phyloP scores from a whole-genome alignment of 2,797 vertebrate species.

The Hemibagrus guttatus region DNA sequence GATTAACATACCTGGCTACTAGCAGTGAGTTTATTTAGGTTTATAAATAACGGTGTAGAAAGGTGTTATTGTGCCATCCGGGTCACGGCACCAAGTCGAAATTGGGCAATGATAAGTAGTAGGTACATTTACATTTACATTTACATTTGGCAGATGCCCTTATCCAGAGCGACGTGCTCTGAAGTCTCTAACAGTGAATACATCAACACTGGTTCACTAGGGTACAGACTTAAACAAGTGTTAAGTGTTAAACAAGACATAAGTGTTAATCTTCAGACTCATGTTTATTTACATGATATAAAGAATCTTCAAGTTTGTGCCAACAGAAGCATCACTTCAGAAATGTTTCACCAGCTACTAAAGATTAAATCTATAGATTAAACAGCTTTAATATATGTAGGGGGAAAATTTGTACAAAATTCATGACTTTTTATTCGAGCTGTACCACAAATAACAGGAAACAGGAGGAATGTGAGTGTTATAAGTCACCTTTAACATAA shows the following conservation, averaged over 20 bases:
- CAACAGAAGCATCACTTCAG: not conserved
- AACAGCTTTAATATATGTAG: not conserved
- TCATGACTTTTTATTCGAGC: not conserved
- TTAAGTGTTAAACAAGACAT: not conserved
- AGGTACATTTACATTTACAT: too few species aligned
- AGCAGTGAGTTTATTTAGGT: not conserved
- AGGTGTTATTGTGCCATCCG: not conserved
- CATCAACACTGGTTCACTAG: too few species aligned
- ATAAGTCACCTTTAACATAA: not conserved
- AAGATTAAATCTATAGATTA: not conserved
- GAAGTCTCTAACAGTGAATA: too few species aligned
- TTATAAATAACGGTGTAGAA: not conserved
- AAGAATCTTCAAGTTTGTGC: not conserved
- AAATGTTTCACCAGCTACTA: not conserved
- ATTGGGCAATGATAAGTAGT: not conserved
- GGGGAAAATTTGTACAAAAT: not conserved
- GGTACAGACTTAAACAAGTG: not conserved
- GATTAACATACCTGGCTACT: not conserved
- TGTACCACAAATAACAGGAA: not conserved
- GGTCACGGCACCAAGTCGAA: not conserved
- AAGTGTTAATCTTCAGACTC: not conserved
- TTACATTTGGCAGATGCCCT: too few species aligned
- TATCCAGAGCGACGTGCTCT: too few species aligned
- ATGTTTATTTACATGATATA: not conserved
- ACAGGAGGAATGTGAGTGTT: not conserved